Evolutionary conservation across 2,797 vertebrate genomes (phyloP), one percentile per base, ranked within the genome.

Genomic region (Microctenopoma stevenorrisi): DNA sequence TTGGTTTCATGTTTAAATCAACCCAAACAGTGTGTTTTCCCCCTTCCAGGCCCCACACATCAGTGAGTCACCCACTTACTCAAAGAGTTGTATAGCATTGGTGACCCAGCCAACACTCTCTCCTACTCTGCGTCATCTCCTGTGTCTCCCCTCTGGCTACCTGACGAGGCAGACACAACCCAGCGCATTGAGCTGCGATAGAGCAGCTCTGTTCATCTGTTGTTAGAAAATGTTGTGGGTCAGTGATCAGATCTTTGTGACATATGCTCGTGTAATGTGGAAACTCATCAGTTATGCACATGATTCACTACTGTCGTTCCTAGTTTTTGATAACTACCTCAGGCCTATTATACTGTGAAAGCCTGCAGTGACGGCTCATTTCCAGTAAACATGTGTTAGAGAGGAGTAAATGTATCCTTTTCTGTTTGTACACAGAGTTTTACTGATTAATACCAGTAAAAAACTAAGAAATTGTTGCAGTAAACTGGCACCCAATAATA

Each of bases 291-390:
- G 56, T 64, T 15, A 42, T 62, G 56, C 60, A 62, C 79, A 69
- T 63, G 68, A 72, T 68, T 83, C 59, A 74, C 64, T 60, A 53
- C 64, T 74, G 37, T 47, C 4, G 35, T 87, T 38, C 33, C 26
- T 74, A 65, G 37, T 76, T 90, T 83, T 85, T 77, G 71, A 72
- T 85, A 84, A 86, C 79, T 48, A 74, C 76, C 40, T 91, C 72
- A 65, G 68, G 51, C 58, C 40, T 63, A 26, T 83, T 74, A 75
- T 63, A 38, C 51, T 48, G 28, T 74, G 43, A 65, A 60, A 18
- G 74, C 69, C 58, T 60, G 42, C 14, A 65, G 66, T 43, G 42
- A 73, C 75, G 14, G 61, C 79, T 83, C n/a, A 68, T 66, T 77
- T 79, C 79, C 59, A 38, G 62, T 66, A 67, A 80, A 78, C 56